Percentiles rank a stretch among this genome's conserved stretches.
Evolutionary conservation across 2,113 vertebrate genomes (phyloP).

Genomic region (Eurystomus gularis): DNA sequence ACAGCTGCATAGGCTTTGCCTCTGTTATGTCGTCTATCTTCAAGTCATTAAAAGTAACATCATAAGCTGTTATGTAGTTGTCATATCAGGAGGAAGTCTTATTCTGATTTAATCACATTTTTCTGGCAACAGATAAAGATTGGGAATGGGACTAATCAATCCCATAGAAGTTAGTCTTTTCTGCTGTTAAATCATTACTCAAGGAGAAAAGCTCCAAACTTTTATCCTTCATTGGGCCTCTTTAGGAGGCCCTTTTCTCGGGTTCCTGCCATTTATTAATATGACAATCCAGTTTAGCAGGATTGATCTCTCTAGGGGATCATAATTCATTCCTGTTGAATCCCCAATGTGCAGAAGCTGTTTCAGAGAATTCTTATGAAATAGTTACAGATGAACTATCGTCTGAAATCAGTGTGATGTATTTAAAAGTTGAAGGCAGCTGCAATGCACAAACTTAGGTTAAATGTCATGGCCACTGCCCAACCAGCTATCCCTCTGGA

Average conservation of each 20-base stretch:
- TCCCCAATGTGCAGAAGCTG: not conserved
- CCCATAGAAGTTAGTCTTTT: not conserved
- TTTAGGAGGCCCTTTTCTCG: slow-evolving; percentile 16
- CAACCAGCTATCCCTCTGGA: not conserved
- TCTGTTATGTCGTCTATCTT: not conserved
- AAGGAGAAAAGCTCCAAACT: not conserved
- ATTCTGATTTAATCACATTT: slow-evolving; percentile 45
- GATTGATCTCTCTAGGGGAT: not conserved
- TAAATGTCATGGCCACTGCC: not conserved
- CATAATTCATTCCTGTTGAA: slow-evolving; percentile 29
- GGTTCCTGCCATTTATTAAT: slow-evolving; percentile 28
- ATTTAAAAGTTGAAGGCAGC: slow-evolving; percentile 1
- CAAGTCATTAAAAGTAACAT: slow-evolving; percentile 29
- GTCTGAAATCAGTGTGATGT: not conserved
- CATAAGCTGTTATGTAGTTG: slow-evolving; percentile 26
- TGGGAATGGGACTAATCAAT: slow-evolving; percentile 44
- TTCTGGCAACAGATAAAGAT: slow-evolving; percentile 36
- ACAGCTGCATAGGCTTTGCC: not conserved
- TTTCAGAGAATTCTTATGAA: not conserved
- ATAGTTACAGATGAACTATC: slow-evolving; percentile 2
- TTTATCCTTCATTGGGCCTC: not conserved
- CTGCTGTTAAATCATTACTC: not conserved
- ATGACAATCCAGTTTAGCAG: slow-evolving; percentile 4
- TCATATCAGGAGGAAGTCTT: slow-evolving; percentile 30
- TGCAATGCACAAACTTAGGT: not conserved